Conservation (phyloP, 2,797 vertebrate species). For the Hoplostethus mediterraneus region DNA sequence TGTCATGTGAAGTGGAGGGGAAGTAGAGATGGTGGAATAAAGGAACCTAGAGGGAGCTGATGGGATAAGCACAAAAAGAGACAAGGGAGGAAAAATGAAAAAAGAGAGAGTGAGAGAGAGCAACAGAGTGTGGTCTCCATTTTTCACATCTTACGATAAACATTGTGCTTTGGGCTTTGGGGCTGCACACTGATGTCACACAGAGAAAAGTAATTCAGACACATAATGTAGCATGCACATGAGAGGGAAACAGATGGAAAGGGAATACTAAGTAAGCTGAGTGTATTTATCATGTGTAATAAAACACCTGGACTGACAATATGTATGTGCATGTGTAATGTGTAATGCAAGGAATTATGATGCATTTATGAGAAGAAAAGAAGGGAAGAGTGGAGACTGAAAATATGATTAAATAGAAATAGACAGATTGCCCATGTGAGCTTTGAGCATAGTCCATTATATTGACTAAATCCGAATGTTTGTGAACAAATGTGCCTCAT, state of each 20-base stretch:
- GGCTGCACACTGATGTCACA: conserved; percentile 41
- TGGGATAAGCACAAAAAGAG: conserved; percentile 59
- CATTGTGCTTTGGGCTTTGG: conserved; percentile 24
- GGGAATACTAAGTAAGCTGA: conserved; percentile 25
- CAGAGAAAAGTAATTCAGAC: conserved; percentile 44
- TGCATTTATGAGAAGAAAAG: neutral
- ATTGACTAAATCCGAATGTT: too few relatives aligned
- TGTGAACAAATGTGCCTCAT: too few relatives aligned
- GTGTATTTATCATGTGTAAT: conserved; percentile 1
- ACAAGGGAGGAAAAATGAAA: conserved; percentile 43
- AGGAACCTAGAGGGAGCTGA: conserved; percentile 41
- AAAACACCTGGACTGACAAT: neutral
- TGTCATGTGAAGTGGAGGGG: conserved; percentile 74
- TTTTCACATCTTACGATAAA: conserved; percentile 38
- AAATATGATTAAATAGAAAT: neutral
- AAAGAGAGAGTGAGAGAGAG: conserved; percentile 43
- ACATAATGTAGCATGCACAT: conserved; percentile 2
- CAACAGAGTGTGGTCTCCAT: conserved; percentile 3
- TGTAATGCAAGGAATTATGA: too few relatives aligned
- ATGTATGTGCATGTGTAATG: neutral
- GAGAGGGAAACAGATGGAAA: conserved; percentile 24
- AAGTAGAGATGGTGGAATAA: conserved; percentile 65
- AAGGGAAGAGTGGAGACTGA: conserved; percentile 9
- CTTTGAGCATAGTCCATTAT: neutral
- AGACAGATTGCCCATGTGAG: neutral